A percentile compares a stretch with the other conserved stretches of the same genome.
These are phyloP conservation scores for Heptranchias perlo DNA, from an alignment of 2,113 vertebrate genomes.

Conservation along the genomic window DNA sequence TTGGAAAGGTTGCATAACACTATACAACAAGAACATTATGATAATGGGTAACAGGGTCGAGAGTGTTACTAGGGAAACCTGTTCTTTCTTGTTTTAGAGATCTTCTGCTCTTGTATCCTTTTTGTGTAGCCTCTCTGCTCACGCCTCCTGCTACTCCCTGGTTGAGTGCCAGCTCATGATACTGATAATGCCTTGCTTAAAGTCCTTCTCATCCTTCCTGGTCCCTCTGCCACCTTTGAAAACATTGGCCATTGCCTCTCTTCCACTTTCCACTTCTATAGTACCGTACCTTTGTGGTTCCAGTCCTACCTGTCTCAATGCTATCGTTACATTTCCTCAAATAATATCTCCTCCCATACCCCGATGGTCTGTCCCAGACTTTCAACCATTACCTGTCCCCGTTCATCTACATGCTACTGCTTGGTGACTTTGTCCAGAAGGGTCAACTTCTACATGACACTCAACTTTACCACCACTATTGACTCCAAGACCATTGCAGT, in stretches of 20 bases:
- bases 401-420: neutral
- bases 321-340: neutral
- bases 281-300: neutral
- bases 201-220: neutral
- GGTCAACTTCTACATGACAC: neutral
- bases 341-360: neutral
- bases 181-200: neutral
- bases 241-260: neutral
- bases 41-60: neutral
- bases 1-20: neutral
- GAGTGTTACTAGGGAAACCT: neutral
- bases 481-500: neutral
- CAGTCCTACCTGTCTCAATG: neutral
- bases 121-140: neutral
- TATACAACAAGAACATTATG: neutral
- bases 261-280: neutral
- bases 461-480: too few species aligned
- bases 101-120: neutral
- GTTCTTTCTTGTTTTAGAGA: neutral
- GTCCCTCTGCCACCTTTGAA: neutral
- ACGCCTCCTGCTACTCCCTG: neutral
- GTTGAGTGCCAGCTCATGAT: neutral
- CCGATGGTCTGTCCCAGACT: neutral
- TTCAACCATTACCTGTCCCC: neutral
- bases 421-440: neutral